Conservation (phyloP, 2,113 vertebrate species). For the Myotis yumanensis region DNA sequence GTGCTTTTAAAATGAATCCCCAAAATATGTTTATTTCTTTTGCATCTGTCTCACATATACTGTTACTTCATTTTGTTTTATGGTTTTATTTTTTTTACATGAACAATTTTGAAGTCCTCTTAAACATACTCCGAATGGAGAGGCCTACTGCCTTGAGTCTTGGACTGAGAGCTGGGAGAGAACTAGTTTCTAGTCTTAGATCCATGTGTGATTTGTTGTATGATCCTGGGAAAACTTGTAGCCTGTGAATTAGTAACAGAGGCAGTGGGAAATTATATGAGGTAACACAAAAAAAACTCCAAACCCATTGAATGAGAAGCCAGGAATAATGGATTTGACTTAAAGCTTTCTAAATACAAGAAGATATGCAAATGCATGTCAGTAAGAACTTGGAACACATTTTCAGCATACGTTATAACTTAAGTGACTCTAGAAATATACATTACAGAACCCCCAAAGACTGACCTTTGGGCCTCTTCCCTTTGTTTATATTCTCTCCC, state of each 20-base stretch:
- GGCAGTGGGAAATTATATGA: background rate
- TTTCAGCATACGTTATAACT: conserved; percentile 24
- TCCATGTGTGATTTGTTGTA: background rate
- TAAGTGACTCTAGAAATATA: conserved; percentile 40
- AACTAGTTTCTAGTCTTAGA: conserved; percentile 30
- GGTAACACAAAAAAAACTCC: background rate
- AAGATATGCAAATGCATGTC: background rate
- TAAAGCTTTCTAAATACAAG: conserved; percentile 8
- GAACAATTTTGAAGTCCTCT: background rate
- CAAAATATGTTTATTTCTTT: conserved; percentile 2
- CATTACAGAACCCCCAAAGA: background rate
- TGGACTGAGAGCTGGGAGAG: background rate
- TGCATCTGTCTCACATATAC: background rate
- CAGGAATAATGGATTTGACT: conserved; percentile 41
- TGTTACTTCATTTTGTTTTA: background rate
- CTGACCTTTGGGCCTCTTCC: background rate
- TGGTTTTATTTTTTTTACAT: background rate
- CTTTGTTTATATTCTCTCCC: background rate
- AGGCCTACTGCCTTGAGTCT: background rate
- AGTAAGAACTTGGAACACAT: conserved; percentile 4
- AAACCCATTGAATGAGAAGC: background rate
- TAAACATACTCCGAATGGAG: background rate
- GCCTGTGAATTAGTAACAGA: background rate
- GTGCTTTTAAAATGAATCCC: conserved; percentile 13
- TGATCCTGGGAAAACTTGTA: background rate